phyloP scores from a whole-genome alignment of 2,113 vertebrate genomes.

The Tachycineta bicolor region DNA sequence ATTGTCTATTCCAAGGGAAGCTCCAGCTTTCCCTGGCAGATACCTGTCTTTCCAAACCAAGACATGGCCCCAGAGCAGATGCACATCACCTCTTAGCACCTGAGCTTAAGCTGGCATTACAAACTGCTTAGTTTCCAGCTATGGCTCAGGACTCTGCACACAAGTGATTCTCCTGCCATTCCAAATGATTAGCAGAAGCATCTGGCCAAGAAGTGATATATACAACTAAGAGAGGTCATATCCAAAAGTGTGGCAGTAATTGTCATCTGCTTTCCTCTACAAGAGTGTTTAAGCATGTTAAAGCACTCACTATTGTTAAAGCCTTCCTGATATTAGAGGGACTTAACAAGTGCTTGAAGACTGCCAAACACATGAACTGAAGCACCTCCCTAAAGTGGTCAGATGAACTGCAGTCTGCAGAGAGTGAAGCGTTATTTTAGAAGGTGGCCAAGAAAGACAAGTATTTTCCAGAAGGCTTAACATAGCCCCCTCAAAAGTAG shows the following conservation, averaged over 20 bases:
- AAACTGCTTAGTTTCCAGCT: not conserved
- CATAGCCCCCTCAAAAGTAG: not conserved
- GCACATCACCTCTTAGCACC: not conserved
- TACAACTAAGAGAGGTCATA: not conserved
- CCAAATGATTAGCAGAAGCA: not conserved
- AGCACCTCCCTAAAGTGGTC: accelerated
- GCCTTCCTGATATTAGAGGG: not conserved
- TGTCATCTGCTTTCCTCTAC: not conserved
- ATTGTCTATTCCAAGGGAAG: no score
- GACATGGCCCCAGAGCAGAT: not conserved
- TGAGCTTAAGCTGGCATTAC: not conserved
- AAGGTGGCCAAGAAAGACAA: not conserved
- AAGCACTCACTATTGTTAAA: not conserved
- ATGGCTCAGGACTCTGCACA: not conserved
- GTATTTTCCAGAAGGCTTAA: not conserved
- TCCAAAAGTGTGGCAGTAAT: not conserved
- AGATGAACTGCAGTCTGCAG: not conserved
- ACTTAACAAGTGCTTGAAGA: not conserved
- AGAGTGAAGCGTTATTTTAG: not conserved
- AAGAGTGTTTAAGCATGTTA: not conserved
- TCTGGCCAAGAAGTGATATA: not conserved
- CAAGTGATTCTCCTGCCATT: not conserved
- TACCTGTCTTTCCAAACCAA: no score
- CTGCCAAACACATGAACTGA: not conserved
- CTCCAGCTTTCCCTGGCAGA: no score